These are phyloP conservation scores for Nomada flava DNA, from an alignment of 2,888 invertebrate genomes.

Conservation along the genomic window DNA sequence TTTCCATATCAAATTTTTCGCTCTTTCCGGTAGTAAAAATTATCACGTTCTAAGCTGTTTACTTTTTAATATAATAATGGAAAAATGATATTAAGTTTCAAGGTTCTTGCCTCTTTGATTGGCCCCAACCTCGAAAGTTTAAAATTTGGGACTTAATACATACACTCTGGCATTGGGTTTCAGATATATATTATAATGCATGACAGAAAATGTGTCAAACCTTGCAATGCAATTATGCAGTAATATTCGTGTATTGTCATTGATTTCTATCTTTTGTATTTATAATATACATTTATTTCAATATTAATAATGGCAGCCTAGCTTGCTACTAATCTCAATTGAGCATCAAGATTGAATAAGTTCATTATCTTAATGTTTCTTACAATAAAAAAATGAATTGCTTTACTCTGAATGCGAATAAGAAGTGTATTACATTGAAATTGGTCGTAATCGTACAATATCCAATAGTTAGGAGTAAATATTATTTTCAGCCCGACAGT, in stretches of 20 bases:
- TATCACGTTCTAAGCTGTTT: no score
- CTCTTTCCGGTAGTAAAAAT: no score
- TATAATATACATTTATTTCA: constrained; percentile 7
- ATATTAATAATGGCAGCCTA: background rate
- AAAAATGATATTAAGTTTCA: no score
- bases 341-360: background rate
- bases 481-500: constrained; percentile 95
- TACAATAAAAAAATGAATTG: background rate
- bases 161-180: no score
- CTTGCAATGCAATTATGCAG: background rate
- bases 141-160: no score
- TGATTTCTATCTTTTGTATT: background rate
- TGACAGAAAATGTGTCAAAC: background rate
- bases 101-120: no score
- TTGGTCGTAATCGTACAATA: background rate
- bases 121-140: no score
- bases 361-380: constrained; percentile 1
- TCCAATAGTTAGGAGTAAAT: constrained; percentile 62
- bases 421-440: background rate
- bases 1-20: no score
- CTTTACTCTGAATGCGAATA: background rate
- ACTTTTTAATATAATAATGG: no score
- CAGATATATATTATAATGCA: no score
- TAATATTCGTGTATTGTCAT: constrained; percentile 2
- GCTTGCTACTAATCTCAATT: background rate